phyloP scores from a whole-genome alignment of 2,888 invertebrate genomes.

The Polydrusus cervinus region DNA sequence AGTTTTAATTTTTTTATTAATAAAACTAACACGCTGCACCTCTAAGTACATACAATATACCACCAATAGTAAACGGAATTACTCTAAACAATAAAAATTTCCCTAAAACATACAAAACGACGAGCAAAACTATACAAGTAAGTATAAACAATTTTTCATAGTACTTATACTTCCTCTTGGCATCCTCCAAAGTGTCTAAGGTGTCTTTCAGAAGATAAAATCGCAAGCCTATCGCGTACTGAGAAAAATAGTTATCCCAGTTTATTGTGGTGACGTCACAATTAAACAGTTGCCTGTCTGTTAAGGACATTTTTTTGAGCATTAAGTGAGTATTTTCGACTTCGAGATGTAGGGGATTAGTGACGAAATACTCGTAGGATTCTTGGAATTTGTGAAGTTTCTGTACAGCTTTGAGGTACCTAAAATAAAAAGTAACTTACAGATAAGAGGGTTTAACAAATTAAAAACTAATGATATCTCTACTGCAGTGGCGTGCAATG shows the following conservation, averaged over 20 bases:
- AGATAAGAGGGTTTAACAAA: no score
- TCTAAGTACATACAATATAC: conserved; percentile 22
- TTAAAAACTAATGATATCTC: no score
- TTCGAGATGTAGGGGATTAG: conserved; percentile 70
- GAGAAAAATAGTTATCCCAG: conserved; percentile 83
- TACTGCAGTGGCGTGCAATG: no score
- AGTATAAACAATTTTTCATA: conserved; percentile 15
- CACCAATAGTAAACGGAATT: conserved; percentile 33
- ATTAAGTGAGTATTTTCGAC: conserved; percentile 77
- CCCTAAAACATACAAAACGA: conserved; percentile 33
- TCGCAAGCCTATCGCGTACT: conserved; percentile 82
- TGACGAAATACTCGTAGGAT: conserved; percentile 73
- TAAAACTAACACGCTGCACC: not conserved
- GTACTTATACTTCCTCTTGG: not conserved
- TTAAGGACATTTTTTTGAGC: conserved; percentile 74
- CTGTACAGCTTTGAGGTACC: not conserved
- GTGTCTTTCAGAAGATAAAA: conserved; percentile 85
- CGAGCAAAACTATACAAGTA: not conserved
- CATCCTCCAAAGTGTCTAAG: conserved; percentile 39
- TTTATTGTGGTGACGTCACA: conserved; percentile 83
- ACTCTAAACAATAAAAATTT: conserved; percentile 41
- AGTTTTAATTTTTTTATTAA: no score
- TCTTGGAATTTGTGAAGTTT: conserved; percentile 47
- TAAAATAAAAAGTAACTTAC: no score
- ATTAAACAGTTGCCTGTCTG: conserved; percentile 75